A percentile compares a stretch with the other conserved stretches of the same genome.
Conservation (phyloP, 2,888 invertebrate species). For the Leuctra nigra region DNA sequence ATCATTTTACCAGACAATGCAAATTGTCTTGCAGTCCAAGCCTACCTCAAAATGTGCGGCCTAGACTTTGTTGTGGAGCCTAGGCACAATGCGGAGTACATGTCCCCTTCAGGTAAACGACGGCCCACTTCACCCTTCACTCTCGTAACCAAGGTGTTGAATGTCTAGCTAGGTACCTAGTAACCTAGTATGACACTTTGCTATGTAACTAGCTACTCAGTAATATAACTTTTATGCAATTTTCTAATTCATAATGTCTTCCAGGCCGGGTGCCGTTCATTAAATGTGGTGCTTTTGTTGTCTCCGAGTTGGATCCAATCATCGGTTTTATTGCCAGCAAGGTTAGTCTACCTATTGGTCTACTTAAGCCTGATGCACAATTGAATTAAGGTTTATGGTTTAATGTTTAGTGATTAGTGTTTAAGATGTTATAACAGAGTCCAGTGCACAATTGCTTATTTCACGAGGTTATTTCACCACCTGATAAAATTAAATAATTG, state of each 20-base stretch:
- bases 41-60: conserved; percentile 88
- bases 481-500: too few relatives aligned
- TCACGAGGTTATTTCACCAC: too few relatives aligned
- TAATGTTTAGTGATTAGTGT: too few relatives aligned
- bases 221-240: too few relatives aligned
- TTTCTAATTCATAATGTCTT: conserved; percentile 29
- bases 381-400: too few relatives aligned
- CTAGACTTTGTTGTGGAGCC: conserved; percentile 76
- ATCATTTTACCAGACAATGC: conserved; percentile 91
- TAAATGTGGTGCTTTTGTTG: conserved; percentile 79
- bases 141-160: too few relatives aligned
- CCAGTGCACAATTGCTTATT: too few relatives aligned
- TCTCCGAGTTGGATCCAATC: conserved; percentile 87
- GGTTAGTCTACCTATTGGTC: conserved; percentile 32
- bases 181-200: too few relatives aligned
- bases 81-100: conserved; percentile 88
- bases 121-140: too few relatives aligned
- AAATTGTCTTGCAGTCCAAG: conserved; percentile 86
- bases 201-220: too few relatives aligned
- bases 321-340: conserved; percentile 83
- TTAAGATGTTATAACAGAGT: too few relatives aligned
- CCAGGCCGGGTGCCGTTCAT: conserved; percentile 85
- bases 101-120: conserved; percentile 85
- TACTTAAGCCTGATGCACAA: neutral
- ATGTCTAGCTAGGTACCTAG: too few relatives aligned